Percentiles rank a stretch among this genome's conserved stretches.
Evolutionary conservation across 2,888 invertebrate genomes (phyloP).

Genomic region (Rhingia campestris): DNA sequence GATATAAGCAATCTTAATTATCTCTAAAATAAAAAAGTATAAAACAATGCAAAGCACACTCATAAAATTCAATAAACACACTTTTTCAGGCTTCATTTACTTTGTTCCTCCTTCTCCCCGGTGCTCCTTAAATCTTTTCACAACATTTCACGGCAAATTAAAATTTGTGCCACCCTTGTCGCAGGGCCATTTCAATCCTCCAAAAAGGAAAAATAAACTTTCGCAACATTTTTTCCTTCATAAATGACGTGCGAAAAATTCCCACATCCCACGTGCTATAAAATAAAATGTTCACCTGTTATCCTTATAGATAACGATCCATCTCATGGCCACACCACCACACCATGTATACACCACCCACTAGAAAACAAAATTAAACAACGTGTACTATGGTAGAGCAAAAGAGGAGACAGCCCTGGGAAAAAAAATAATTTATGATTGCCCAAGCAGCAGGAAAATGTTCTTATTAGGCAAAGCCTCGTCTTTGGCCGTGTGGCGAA

Average conservation of each 20-base stretch:
- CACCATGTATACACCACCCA: conserved; percentile 9
- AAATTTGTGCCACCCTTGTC: conserved; percentile 56
- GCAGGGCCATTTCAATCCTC: conserved; percentile 2
- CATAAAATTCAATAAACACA: conserved; percentile 46
- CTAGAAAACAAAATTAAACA: conserved; percentile 49
- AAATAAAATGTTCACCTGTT: conserved; percentile 76
- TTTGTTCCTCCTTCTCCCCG: conserved; percentile 13
- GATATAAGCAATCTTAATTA: conserved; percentile 15
- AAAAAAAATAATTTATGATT: conserved; percentile 73
- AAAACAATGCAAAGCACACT: conserved; percentile 20
- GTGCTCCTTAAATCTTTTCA: conserved; percentile 51
- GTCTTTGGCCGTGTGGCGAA: conserved; percentile 28
- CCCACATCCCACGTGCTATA: conserved; percentile 72
- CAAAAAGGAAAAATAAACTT: not conserved
- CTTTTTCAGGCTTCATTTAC: conserved; percentile 38
- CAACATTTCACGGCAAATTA: conserved; percentile 66
- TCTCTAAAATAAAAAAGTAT: conserved; percentile 5
- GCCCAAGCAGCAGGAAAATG: conserved; percentile 66
- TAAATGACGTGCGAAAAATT: conserved; percentile 68
- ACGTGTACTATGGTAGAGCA: conserved; percentile 19
- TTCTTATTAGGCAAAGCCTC: conserved; percentile 58
- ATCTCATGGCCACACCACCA: conserved; percentile 78
- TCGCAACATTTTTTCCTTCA: conserved; percentile 5
- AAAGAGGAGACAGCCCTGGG: conserved; percentile 5
- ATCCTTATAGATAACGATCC: conserved; percentile 82